Evolutionary conservation across 2,888 invertebrate species (phyloP).

Genomic region (Melolontha melolontha): DNA sequence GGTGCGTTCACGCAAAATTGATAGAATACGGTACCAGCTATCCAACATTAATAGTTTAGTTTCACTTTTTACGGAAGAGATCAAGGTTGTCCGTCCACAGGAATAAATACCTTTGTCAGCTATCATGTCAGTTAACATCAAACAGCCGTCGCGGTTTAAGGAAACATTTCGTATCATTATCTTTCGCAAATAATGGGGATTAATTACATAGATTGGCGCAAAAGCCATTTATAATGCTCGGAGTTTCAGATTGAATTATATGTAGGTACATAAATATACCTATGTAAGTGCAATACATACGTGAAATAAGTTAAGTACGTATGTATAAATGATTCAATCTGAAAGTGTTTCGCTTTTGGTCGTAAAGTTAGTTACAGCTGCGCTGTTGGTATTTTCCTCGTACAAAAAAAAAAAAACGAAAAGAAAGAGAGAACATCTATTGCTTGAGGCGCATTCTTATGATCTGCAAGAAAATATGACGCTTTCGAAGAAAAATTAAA

Average conservation of each 20-base stretch:
- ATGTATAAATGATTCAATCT: too few species aligned
- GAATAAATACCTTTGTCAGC: slow-evolving; percentile 14
- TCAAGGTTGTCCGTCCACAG: slow-evolving; percentile 15
- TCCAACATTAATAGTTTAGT: slow-evolving; percentile 31
- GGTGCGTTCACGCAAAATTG: slow-evolving; percentile 11
- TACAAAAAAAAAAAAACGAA: background rate
- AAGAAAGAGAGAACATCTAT: slow-evolving; percentile 15
- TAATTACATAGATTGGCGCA: too few species aligned
- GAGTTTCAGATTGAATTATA: background rate
- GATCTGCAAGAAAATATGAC: slow-evolving; percentile 7
- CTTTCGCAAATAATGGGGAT: too few species aligned
- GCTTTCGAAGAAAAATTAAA: slow-evolving; percentile 28
- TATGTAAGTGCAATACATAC: too few species aligned
- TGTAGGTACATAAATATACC: background rate
- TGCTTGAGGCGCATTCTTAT: slow-evolving; percentile 23
- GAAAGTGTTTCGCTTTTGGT: too few species aligned
- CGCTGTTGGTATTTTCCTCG: background rate
- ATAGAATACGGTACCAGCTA: slow-evolving; percentile 15
- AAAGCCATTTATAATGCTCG: too few species aligned
- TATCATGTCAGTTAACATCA: slow-evolving; percentile 1
- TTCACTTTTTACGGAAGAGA: slow-evolving; percentile 37
- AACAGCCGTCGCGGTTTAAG: background rate
- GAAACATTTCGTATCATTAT: background rate
- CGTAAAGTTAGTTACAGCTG: too few species aligned
- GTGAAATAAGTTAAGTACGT: too few species aligned